Base-by-base conservation (phyloP, 2,888 invertebrate species). In the Choreutis nemorana region DNA sequence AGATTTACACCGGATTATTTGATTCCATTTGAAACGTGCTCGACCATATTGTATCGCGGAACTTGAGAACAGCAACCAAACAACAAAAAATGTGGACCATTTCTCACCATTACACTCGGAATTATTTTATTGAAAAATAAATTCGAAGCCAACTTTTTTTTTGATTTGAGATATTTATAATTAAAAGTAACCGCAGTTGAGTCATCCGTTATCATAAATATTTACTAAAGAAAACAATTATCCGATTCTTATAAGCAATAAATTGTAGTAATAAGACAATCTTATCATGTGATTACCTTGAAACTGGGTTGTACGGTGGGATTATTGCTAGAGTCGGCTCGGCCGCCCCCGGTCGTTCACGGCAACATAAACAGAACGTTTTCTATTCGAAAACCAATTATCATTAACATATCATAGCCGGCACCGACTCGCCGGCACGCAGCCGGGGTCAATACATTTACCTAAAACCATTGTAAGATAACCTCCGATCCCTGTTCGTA, bases 381-480 rank as follows among this genome's bases (percentile, higher is more conserved):
- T 73, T 68, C 65, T 63, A 67, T 73, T 71, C 66, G 60, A 61
- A 68, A 73, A 71, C 71, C 71, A 77, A 73, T 77, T 73, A 73
- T 73, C 73, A 73, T 75, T 75, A 68, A 73, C 72, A 72, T 75
- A 73, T 75, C 72, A 72, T 61, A 73, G 67, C 68, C 61, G 59
- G 68, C 52, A 63, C 72, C 71, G 75, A 68, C 68, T 61, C 57
- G 66, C 58, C 43, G 62, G 66, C 66, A 64, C 63, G 68, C 61
- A 65, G 67, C 55, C 57, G 68, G 67, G 73, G 71, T 75, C 75
- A 73, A 72, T 68, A 73, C 61, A 71, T 75, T 71, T 73, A 68
- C 59, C 56, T 48, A 44, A 42, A 43, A 42, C 73, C 70, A 72
- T 26, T 48, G 33, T 55, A 48, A 34, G 34, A 34, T 54, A 71